Percentiles rank a stretch among this genome's conserved stretches.
phyloP scores from a whole-genome alignment of 2,113 vertebrate genomes.

The Zapornia atra region DNA sequence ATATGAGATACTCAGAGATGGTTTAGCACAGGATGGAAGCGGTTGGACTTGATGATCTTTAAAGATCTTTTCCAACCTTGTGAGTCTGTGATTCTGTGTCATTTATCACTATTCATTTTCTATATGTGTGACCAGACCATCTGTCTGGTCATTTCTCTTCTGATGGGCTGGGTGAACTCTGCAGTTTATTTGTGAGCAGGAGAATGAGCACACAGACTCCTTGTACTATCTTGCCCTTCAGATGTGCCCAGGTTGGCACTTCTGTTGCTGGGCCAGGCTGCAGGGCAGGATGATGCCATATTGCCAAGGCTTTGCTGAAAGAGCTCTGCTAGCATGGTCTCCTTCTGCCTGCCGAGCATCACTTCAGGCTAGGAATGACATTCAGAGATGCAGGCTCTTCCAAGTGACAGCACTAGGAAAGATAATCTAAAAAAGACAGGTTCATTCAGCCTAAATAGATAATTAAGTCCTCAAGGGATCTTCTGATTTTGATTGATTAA shows the following conservation, averaged over 20 bases:
- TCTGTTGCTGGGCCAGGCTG: neutral
- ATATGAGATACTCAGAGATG: too few relatives aligned
- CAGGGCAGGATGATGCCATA: neutral
- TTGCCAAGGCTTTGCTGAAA: neutral
- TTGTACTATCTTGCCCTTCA: neutral
- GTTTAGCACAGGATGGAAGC: too few relatives aligned
- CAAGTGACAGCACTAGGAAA: neutral
- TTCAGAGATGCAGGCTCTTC: neutral
- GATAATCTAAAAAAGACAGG: neutral
- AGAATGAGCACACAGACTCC: neutral
- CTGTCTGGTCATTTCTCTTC: neutral
- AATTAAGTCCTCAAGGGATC: neutral
- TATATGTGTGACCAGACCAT: neutral
- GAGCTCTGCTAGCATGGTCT: accelerated
- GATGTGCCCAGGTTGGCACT: neutral
- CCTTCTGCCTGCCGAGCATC: neutral
- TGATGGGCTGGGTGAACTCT: neutral
- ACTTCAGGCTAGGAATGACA: neutral
- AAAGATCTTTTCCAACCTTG: too few relatives aligned
- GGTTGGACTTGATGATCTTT: too few relatives aligned
- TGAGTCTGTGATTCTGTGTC: too few relatives aligned
- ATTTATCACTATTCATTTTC: neutral
- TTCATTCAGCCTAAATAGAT: neutral
- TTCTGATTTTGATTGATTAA: neutral
- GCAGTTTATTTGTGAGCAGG: neutral